phyloP scores from a whole-genome alignment of 2,888 invertebrate species.

The Drosophila hawaiiensis region DNA sequence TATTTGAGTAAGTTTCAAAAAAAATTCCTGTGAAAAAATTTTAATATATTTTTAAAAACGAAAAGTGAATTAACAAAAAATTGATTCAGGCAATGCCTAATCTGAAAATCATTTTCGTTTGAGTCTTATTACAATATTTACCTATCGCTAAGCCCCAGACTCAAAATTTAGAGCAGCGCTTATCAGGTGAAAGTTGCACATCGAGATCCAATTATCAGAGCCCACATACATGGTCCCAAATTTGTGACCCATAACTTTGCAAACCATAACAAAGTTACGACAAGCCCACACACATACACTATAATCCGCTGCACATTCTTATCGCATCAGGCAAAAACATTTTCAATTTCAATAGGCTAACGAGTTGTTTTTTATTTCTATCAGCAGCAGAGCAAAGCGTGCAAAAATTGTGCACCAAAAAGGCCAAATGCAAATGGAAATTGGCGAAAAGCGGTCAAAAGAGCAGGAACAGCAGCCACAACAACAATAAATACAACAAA shows the following conservation, averaged over 20 bases:
- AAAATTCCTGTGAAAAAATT: neutral
- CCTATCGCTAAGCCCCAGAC: neutral
- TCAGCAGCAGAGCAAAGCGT: slow-evolving; percentile 58
- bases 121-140: neutral
- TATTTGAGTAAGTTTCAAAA: neutral
- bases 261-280: slow-evolving; percentile 49
- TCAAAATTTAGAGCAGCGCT: slow-evolving; percentile 10
- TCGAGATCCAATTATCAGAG: slow-evolving; percentile 53
- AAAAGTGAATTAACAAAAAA: neutral
- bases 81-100: too few species aligned
- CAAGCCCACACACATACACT: slow-evolving; percentile 18
- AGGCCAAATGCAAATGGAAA: slow-evolving; percentile 73
- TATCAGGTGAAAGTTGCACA: slow-evolving; percentile 34
- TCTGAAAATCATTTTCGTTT: neutral
- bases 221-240: slow-evolving; percentile 48
- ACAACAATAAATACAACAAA: slow-evolving; percentile 52
- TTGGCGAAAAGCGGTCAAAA: slow-evolving; percentile 66
- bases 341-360: slow-evolving; percentile 80
- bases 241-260: slow-evolving; percentile 58
- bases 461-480: slow-evolving; percentile 52
- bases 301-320: slow-evolving; percentile 66
- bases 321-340: slow-evolving; percentile 73
- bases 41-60: neutral
- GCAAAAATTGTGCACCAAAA: slow-evolving; percentile 70
- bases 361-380: slow-evolving; percentile 67